Evolutionary conservation across 2,113 vertebrate genomes (phyloP), one percentile per base, ranked within the genome.

Genomic region (Clarias gariepinus): DNA sequence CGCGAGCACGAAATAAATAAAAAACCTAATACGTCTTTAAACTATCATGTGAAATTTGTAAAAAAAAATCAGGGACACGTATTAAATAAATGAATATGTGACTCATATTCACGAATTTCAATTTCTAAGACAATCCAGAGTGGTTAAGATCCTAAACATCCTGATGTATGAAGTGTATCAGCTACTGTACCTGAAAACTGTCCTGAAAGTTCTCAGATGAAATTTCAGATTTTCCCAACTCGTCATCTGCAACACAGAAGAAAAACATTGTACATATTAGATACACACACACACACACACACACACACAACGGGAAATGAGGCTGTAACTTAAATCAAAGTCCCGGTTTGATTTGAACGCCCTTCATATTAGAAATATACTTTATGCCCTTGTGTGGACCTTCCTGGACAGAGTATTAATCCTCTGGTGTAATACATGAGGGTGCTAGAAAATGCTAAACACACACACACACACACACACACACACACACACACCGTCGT

Each of bases 151-250:
- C 57, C 57, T 58, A 58, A 58, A 19, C 15, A 58, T 58, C 58
- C 5, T 60, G 5, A 60, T 1, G 16, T 60, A 16, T 19, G 16
- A 60, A 18, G 2, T 19, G 19, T 18, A 21, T 6, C 9, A 19
- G 9, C 2, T 23, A 63, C 23, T 15, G 3, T 60, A 90, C 89
- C 89, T 90, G 89, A 91, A 97, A 98, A 92, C 94, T 97, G 91
- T 99, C 98, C 91, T 94, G 94, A 88, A 97, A 96, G 93, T 94
- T 91, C 83, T 95, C 96, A 25, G 96, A 95, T 18, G 95, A 95
- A 73, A 94, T 95, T 91, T 99, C 98, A 89, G 96, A 82, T 93
- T 96, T 99, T 92, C 94, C 95, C 71, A 95, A 94, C 84, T 99
- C 98, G 82, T 98, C 98, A 91, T 99, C 98, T 98, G 93, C 87